Evolutionary conservation across 2,113 vertebrate genomes (phyloP).

Genomic region (Thinocorus orbignyianus): DNA sequence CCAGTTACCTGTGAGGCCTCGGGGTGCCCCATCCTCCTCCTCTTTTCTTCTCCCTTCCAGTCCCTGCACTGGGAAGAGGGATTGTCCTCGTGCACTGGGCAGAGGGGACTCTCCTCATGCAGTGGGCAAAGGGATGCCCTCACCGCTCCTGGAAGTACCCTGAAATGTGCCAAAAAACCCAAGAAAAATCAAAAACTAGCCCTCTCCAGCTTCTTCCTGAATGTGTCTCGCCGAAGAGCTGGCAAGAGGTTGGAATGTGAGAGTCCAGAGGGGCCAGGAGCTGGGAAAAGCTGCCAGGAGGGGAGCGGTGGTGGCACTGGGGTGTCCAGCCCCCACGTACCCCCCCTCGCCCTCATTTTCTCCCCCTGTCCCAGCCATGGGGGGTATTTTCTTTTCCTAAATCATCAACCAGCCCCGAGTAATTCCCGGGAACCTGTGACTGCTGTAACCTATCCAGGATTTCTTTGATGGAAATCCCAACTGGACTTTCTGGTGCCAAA

Average conservation of each 20-base stretch:
- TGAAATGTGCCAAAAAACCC: slow-evolving; percentile 77
- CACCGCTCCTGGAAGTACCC: background rate
- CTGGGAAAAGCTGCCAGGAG: background rate
- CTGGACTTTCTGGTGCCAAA: slow-evolving; percentile 74
- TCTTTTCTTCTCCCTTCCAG: background rate
- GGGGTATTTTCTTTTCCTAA: background rate
- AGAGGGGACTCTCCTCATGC: background rate
- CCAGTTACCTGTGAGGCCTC: slow-evolving; percentile 82
- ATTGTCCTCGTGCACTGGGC: background rate
- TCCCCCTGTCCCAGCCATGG: no score
- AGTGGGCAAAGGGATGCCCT: background rate
- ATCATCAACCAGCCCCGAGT: background rate
- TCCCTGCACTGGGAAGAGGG: background rate
- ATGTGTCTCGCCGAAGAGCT: slow-evolving; percentile 47
- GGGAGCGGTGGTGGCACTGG: background rate
- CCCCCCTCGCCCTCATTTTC: background rate
- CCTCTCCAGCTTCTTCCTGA: slow-evolving; percentile 40
- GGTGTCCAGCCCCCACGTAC: background rate
- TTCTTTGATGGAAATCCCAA: background rate
- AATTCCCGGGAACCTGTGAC: background rate
- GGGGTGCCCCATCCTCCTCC: background rate
- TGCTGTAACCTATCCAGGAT: background rate
- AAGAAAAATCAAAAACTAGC: no score
- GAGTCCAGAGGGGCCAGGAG: background rate
- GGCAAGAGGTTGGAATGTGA: slow-evolving; percentile 27